Evolutionary conservation across 2,113 vertebrate species (phyloP).

Genomic region (Talpa occidentalis): DNA sequence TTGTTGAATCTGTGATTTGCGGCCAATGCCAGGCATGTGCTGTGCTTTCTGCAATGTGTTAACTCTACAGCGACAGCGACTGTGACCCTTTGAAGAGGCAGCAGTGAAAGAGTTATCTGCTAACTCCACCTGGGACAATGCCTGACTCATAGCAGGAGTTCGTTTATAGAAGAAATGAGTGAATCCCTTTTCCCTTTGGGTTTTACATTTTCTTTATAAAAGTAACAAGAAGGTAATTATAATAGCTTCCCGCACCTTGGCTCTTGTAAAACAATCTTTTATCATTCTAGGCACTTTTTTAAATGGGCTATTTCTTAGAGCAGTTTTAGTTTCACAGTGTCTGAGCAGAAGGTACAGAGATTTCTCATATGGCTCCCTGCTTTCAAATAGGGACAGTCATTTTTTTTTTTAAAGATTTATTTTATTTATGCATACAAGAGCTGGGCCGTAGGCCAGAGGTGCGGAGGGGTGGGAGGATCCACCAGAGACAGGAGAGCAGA

Average conservation of each 20-base stretch:
- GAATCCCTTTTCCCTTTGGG: background rate
- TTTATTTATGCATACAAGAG: too few relatives aligned
- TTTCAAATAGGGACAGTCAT: background rate
- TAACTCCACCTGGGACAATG: background rate
- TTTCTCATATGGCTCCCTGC: background rate
- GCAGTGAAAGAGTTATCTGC: background rate
- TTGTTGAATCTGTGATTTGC: background rate
- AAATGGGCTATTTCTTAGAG: background rate
- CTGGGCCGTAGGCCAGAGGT: too few relatives aligned
- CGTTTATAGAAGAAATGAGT: background rate
- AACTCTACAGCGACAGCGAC: background rate
- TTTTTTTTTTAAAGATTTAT: too few relatives aligned
- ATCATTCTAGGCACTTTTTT: background rate
- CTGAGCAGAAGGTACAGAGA: background rate
- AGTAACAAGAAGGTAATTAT: background rate
- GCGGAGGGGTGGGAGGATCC: too few relatives aligned
- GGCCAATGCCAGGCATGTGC: background rate
- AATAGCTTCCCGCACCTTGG: background rate
- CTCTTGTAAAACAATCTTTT: background rate
- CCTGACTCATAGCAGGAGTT: background rate
- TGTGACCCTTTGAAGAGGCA: background rate
- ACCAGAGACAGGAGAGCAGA: too few relatives aligned
- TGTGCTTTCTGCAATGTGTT: fast-evolving
- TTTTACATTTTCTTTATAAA: background rate
- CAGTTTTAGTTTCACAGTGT: background rate